Percentiles rank a stretch among this genome's conserved stretches.
These are phyloP conservation scores for Beris morrisii DNA, from an alignment of 2,888 invertebrate genomes.

Conservation along the genomic window DNA sequence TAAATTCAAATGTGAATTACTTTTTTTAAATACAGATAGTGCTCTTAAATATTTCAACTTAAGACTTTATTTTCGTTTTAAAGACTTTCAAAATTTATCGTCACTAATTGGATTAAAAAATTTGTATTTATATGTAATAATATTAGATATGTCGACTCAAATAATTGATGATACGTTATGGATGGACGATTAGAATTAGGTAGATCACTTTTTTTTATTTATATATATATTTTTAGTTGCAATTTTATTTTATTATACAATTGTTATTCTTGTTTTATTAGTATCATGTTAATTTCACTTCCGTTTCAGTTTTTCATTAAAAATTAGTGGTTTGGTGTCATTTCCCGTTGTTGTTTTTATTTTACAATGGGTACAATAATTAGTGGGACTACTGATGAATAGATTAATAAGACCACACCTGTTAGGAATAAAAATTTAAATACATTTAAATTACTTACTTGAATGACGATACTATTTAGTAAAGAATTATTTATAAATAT, in stretches of 20 bases:
- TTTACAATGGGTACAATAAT: conserved; percentile 45
- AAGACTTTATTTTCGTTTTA: too few species aligned
- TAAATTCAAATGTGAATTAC: too few species aligned
- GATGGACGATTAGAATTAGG: conserved; percentile 9
- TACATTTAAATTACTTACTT: conserved; percentile 15
- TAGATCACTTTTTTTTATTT: neutral
- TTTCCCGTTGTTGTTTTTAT: conserved; percentile 34
- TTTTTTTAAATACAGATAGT: too few species aligned
- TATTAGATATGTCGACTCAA: neutral
- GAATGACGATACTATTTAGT: neutral
- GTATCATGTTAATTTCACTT: neutral
- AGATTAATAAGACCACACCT: conserved; percentile 57
- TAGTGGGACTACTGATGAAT: conserved; percentile 37
- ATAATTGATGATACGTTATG: neutral
- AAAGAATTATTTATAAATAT: too few species aligned
- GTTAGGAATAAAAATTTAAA: conserved; percentile 46
- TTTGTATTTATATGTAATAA: too few species aligned
- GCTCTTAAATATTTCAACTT: too few species aligned
- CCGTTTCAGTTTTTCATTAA: conserved; percentile 41
- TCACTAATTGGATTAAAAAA: too few species aligned
- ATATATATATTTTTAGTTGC: neutral
- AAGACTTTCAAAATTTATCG: too few species aligned
- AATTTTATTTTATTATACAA: too few species aligned
- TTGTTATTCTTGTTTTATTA: too few species aligned
- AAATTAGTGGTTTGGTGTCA: conserved; percentile 40